Conservation (phyloP, 1,140 invertebrate genomes). For the Drosophila sp. region DNA sequence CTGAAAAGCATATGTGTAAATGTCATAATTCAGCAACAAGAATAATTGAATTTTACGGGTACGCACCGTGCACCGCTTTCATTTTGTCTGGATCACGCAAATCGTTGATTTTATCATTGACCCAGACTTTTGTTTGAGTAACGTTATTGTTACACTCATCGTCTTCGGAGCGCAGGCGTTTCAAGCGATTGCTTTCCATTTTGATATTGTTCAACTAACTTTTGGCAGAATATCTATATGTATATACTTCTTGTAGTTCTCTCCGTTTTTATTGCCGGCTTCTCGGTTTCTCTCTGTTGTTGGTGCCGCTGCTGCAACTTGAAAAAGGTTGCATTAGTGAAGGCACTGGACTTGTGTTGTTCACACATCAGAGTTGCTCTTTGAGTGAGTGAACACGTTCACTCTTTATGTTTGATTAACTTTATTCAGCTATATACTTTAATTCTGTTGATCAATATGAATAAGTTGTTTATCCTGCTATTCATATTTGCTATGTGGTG, state of each 20-base stretch:
- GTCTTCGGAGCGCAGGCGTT: slow-evolving; percentile 64
- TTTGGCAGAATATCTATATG: neutral
- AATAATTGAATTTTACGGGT: neutral
- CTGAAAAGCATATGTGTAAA: slow-evolving; percentile 30
- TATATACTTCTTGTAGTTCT: neutral
- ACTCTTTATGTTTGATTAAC: no score
- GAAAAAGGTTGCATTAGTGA: neutral
- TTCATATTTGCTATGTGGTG: no score
- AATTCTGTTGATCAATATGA: no score
- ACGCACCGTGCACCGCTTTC: slow-evolving; percentile 68
- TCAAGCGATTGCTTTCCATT: slow-evolving; percentile 54
- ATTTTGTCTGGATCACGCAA: slow-evolving; percentile 58
- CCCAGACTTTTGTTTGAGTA: slow-evolving; percentile 61
- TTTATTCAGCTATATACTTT: no score
- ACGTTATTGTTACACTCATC: slow-evolving; percentile 62
- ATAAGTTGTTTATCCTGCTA: no score
- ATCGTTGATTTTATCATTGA: slow-evolving; percentile 68
- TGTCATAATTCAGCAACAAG: neutral
- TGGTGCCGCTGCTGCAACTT: slow-evolving; percentile 6
- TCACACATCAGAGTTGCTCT: no score
- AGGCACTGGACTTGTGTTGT: no score
- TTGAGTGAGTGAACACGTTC: no score
- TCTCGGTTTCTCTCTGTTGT: neutral
- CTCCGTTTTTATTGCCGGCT: slow-evolving; percentile 7
- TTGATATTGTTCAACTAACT: slow-evolving; percentile 1